A percentile compares a stretch with the other conserved stretches of the same genome.
Conservation (phyloP, 1,140 invertebrate genomes). For the Radopholus similis region DNA sequence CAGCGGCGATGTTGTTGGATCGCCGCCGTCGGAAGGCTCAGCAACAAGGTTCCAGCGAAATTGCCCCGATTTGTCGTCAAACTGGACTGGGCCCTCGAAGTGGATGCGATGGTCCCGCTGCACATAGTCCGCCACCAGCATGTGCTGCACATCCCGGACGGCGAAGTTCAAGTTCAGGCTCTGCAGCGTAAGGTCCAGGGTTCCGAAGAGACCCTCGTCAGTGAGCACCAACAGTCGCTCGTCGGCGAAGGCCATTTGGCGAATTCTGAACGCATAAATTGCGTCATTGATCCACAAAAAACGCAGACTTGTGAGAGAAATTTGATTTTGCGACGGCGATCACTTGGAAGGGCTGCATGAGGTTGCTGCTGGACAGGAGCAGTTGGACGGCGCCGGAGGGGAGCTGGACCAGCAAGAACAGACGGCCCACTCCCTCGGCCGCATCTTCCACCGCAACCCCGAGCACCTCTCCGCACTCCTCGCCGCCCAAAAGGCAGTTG, state of each 20-base stretch:
- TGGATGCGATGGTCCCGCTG: constrained; percentile 19
- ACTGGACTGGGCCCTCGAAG: constrained; percentile 39
- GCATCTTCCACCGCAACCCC: constrained; percentile 49
- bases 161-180: constrained; percentile 45
- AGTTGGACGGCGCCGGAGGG: constrained; percentile 18
- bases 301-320: constrained; percentile 6
- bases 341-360: constrained; percentile 14
- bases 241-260: constrained; percentile 43
- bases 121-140: constrained; percentile 29
- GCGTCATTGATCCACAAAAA: neutral
- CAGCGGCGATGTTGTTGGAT: too few species aligned
- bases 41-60: constrained; percentile 21
- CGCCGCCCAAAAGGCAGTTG: constrained; percentile 37
- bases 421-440: neutral
- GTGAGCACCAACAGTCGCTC: constrained; percentile 52
- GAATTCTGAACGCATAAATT: constrained; percentile 36
- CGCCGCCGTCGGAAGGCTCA: neutral
- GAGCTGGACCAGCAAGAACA: constrained; percentile 8
- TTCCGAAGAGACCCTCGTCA: constrained; percentile 45
- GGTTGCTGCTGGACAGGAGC: neutral
- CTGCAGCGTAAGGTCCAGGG: constrained; percentile 42
- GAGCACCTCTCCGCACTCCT: constrained; percentile 52
- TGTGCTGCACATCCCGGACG: constrained; percentile 27
- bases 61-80: constrained; percentile 24
- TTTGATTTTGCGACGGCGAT: constrained; percentile 21